phyloP scores from a whole-genome alignment of 2,888 invertebrate species.

The Miltochrista miniata region DNA sequence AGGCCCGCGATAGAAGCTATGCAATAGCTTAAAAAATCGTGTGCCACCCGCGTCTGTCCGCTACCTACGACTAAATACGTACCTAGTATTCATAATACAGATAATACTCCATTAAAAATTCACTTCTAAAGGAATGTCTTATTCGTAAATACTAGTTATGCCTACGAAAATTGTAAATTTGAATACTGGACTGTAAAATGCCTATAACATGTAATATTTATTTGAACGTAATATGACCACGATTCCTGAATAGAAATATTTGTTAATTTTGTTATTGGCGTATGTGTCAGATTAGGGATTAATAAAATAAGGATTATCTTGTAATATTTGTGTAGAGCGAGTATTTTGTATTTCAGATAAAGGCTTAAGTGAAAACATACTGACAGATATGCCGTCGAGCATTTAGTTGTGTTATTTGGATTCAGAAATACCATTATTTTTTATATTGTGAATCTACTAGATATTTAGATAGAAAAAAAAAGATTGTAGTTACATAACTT shows the following conservation, averaged over 20 bases:
- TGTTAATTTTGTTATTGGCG: conserved; percentile 52
- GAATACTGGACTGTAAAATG: conserved; percentile 28
- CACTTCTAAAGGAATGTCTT: conserved; percentile 32
- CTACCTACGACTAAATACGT: no score
- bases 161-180: conserved; percentile 37
- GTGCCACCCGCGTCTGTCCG: no score
- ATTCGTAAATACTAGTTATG: conserved; percentile 29
- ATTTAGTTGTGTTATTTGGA: background rate
- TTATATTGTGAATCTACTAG: no score
- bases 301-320: conserved; percentile 30
- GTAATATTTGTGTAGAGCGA: background rate
- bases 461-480: no score
- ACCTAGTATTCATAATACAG: no score
- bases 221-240: conserved; percentile 30
- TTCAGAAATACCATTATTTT: no score
- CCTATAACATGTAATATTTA: conserved; percentile 52
- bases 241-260: conserved; percentile 41
- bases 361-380: conserved; percentile 14
- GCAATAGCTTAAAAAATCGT: no score
- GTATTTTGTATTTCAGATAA: conserved; percentile 19
- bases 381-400: conserved; percentile 1
- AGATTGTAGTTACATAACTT: no score
- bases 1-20: no score
- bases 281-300: conserved; percentile 47
- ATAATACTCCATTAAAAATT: no score